Evolutionary conservation across 1,140 invertebrate species (phyloP), one percentile per base, ranked within the genome.

Genomic region (Asobara japonica): DNA sequence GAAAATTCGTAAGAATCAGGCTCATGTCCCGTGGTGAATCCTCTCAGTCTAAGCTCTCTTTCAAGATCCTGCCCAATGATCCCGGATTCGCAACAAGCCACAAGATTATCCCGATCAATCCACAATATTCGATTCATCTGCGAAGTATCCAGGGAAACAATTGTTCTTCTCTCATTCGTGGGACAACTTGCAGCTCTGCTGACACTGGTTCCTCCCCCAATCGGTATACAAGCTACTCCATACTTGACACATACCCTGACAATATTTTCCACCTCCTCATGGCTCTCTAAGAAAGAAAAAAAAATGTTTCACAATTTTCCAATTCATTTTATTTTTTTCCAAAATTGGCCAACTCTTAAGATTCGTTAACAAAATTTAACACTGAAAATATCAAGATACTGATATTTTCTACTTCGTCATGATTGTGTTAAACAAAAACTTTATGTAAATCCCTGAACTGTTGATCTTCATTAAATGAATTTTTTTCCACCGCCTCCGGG

Each of bases 1-100:
- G 94, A 96, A 84, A 99, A 99, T 87, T 99, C 98, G 85, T 97
- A 97, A 6, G 96, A 98, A 85, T 99, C 98, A 0, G 98, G 98
- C 84, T 99, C 98, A 86, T 99, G 98, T 0, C 96, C 96, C 4
- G 93, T 91, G 1, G 95, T 97, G 73, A 92, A 92, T 0, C 94
- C 94, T 33, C 90, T 82, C 1, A 89, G 83, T 8, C 90, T 89
- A 70, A 97, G 87, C 79, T 94, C 92, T 0, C 92, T 86, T 84
- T 97, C 96, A 62, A 97, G 85, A 86, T 99, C 97, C 87, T 99
- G 97, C 0, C 98, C 98, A 70, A 98, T 93, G 71, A 99, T 97
- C 8, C 97, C 97, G 25, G 94, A 89, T 87, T 99, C 94, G 77
- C 93, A 93, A 81, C 93, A 93, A 3, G 91, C 93, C 0, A 94